Evolutionary conservation across 1,140 invertebrate species (phyloP).

Genomic region (Musca vetustissima): DNA sequence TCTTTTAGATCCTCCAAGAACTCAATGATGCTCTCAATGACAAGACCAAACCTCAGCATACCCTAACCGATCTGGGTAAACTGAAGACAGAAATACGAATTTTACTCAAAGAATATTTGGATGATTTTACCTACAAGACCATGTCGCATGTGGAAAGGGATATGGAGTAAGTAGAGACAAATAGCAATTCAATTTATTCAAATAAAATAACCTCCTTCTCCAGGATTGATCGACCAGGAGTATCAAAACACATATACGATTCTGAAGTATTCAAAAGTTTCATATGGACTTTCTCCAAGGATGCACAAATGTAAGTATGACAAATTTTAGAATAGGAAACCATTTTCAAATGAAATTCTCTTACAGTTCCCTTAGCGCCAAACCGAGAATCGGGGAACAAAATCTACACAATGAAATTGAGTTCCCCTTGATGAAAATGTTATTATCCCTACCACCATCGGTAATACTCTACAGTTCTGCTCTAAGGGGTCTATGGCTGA

Average conservation of each 20-base stretch:
- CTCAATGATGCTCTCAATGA: slow-evolving; percentile 43
- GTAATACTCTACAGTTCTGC: slow-evolving; percentile 61
- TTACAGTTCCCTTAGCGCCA: slow-evolving; percentile 45
- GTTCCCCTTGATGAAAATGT: slow-evolving; percentile 62
- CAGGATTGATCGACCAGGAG: slow-evolving; percentile 48
- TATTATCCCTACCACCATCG: slow-evolving; percentile 61
- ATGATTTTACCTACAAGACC: slow-evolving; percentile 54
- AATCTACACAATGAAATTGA: slow-evolving; percentile 58
- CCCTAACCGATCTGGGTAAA: slow-evolving; percentile 38
- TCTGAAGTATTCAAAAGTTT: slow-evolving; percentile 52
- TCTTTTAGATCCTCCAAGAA: slow-evolving; percentile 47
- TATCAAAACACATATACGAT: slow-evolving; percentile 48
- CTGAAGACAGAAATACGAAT: slow-evolving; percentile 49
- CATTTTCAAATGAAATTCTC: background rate
- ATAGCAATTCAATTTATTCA: background rate
- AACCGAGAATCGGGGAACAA: slow-evolving; percentile 47
- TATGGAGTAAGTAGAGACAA: slow-evolving; percentile 45
- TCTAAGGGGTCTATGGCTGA: slow-evolving; percentile 62
- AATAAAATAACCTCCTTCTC: background rate
- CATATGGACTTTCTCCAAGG: slow-evolving; percentile 53
- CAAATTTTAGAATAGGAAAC: background rate
- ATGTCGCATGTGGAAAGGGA: slow-evolving; percentile 54
- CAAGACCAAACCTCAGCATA: slow-evolving; percentile 34
- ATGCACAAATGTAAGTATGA: slow-evolving; percentile 46
- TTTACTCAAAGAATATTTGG: slow-evolving; percentile 45